phyloP scores from a whole-genome alignment of 2,113 vertebrate genomes.

The Erpornis zantholeuca region DNA sequence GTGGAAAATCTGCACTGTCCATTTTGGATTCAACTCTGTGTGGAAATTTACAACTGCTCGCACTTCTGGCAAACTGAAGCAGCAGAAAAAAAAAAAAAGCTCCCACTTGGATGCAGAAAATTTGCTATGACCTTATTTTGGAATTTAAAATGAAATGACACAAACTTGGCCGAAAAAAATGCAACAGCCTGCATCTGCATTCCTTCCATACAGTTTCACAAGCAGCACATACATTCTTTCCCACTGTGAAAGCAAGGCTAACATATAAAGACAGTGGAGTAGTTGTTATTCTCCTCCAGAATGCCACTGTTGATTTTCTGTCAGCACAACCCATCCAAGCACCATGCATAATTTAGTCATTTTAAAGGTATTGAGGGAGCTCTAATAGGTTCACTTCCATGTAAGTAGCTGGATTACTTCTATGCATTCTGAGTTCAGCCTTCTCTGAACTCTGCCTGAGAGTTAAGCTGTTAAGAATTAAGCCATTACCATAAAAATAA shows the following conservation, averaged over 20 bases:
- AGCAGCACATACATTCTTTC: not conserved
- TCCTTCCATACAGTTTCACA: not conserved
- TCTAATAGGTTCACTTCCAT: not conserved
- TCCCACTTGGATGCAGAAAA: not conserved
- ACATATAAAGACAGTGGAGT: not conserved
- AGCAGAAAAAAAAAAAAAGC: not conserved
- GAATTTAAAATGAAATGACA: not conserved
- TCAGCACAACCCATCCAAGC: not conserved
- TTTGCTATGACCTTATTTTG: not conserved
- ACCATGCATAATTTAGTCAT: not conserved
- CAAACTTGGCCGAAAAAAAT: not conserved
- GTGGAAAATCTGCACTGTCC: constrained; percentile 1
- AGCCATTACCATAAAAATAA: not conserved
- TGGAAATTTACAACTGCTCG: not conserved
- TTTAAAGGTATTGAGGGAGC: not conserved
- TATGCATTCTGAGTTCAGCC: not conserved
- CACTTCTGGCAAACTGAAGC: not conserved
- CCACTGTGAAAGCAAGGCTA: not conserved
- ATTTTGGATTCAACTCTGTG: not conserved
- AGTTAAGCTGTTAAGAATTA: not conserved
- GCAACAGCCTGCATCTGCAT: not conserved
- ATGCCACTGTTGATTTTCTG: not conserved
- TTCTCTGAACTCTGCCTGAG: not conserved
- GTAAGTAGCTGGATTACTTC: not conserved
- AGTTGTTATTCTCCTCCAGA: not conserved